A percentile compares a stretch with the other conserved stretches of the same genome.
These are phyloP conservation scores for Luperina testacea DNA, from an alignment of 2,888 invertebrate species.

Conservation along the genomic window DNA sequence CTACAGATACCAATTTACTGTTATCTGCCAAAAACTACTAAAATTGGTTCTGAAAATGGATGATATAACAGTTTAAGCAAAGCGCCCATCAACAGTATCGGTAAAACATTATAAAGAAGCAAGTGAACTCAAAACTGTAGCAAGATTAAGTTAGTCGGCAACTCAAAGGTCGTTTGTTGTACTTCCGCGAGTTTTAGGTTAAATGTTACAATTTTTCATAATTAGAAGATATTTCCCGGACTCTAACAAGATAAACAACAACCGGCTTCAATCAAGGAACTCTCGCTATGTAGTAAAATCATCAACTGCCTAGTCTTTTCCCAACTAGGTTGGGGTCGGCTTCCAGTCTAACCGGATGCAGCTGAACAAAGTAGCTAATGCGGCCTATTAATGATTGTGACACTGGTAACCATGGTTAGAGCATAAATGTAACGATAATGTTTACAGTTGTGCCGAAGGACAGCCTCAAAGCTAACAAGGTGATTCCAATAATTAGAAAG, in stretches of 20 bases:
- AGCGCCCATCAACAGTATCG: not conserved
- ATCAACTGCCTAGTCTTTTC: too few species aligned
- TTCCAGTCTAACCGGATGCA: too few species aligned
- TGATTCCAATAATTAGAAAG: not conserved
- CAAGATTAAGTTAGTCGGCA: slow-evolving; percentile 11
- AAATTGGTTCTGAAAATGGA: not conserved
- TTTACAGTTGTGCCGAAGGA: not conserved
- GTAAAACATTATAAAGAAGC: not conserved
- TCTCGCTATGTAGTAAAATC: not conserved
- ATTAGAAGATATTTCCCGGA: slow-evolving; percentile 35
- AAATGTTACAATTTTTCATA: slow-evolving; percentile 45
- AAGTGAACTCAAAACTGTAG: not conserved
- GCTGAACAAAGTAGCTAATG: not conserved
- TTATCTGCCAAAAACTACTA: not conserved
- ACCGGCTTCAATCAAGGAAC: slow-evolving; percentile 19
- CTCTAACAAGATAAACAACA: slow-evolving; percentile 33
- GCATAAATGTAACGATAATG: not conserved
- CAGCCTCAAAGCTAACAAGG: not conserved
- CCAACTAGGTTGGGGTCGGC: too few species aligned
- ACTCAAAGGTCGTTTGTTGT: slow-evolving; percentile 9
- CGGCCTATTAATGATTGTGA: slow-evolving; percentile 14
- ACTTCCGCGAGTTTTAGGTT: slow-evolving; percentile 10
- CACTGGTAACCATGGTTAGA: not conserved
- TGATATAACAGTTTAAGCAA: not conserved
- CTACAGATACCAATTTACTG: not conserved